These are phyloP conservation scores for Agonopterix arenella DNA, from an alignment of 2,888 invertebrate species.

Conservation along the genomic window DNA sequence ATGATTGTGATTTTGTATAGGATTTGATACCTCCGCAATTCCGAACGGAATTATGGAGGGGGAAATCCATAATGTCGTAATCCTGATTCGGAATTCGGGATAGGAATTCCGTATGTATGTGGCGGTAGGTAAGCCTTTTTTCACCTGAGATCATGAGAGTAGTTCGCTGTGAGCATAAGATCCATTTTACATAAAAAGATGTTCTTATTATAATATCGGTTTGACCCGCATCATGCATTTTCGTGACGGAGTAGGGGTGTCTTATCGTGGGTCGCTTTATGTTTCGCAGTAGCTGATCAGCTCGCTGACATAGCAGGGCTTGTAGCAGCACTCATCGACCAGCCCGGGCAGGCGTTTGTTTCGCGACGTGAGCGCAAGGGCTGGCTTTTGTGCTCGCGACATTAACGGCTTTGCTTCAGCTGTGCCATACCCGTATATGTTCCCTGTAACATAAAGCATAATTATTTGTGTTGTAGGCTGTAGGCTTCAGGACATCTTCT, in stretches of 20 bases:
- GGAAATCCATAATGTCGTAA: too few relatives aligned
- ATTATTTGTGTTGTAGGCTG: background rate
- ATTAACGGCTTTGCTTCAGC: background rate
- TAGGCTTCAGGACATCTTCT: too few relatives aligned
- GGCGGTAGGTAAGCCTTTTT: too few relatives aligned
- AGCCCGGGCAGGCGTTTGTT: conserved; percentile 9
- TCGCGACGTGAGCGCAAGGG: background rate
- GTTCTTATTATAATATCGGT: too few relatives aligned
- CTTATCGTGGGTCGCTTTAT: background rate
- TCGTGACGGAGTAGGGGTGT: background rate
- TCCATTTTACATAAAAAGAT: too few relatives aligned
- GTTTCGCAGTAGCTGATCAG: conserved; percentile 20
- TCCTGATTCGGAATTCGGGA: too few relatives aligned
- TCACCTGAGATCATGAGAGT: too few relatives aligned
- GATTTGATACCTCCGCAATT: too few relatives aligned
- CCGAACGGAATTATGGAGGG: too few relatives aligned
- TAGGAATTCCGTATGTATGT: too few relatives aligned
- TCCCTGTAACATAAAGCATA: background rate
- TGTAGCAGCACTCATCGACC: conserved; percentile 17
- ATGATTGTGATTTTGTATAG: too few relatives aligned
- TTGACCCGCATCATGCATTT: background rate
- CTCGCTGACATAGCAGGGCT: conserved; percentile 16
- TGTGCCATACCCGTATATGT: background rate
- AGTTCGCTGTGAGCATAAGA: too few relatives aligned
- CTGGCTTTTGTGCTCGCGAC: background rate